Conservation (phyloP, 2,113 vertebrate genomes). For the Pardalotus punctatus region DNA sequence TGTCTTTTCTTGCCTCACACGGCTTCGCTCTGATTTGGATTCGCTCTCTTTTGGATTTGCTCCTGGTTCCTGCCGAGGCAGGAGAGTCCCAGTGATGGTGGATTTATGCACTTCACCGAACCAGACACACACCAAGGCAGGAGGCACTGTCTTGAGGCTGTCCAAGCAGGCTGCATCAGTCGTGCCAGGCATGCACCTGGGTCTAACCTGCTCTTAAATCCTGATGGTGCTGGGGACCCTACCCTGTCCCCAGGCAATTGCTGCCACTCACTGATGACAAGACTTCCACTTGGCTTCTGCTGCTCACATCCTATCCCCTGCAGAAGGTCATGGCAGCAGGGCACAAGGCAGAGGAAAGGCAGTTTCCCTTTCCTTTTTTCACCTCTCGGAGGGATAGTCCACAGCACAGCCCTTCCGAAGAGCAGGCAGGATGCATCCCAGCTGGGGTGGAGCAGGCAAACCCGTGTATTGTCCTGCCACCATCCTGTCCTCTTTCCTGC, state of each 20-base stretch:
- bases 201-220: neutral
- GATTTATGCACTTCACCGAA: neutral
- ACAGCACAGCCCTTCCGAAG: neutral
- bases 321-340: neutral
- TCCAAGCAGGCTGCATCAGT: neutral
- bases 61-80: neutral
- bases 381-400: neutral
- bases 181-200: fast-evolving
- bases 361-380: neutral
- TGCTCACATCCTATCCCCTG: fast-evolving
- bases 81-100: neutral
- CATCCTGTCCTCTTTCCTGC: neutral
- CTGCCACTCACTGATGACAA: neutral
- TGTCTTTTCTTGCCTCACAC: neutral
- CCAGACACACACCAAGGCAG: neutral
- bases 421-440: neutral
- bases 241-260: neutral
- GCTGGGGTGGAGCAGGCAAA: neutral
- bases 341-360: neutral
- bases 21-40: neutral
- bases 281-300: neutral
- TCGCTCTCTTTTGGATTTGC: neutral
- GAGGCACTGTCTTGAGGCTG: neutral
- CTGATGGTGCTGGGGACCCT: neutral
- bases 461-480: neutral